Conservation (phyloP, 2,797 vertebrate species). For the Otolemur crassicaudatus region DNA sequence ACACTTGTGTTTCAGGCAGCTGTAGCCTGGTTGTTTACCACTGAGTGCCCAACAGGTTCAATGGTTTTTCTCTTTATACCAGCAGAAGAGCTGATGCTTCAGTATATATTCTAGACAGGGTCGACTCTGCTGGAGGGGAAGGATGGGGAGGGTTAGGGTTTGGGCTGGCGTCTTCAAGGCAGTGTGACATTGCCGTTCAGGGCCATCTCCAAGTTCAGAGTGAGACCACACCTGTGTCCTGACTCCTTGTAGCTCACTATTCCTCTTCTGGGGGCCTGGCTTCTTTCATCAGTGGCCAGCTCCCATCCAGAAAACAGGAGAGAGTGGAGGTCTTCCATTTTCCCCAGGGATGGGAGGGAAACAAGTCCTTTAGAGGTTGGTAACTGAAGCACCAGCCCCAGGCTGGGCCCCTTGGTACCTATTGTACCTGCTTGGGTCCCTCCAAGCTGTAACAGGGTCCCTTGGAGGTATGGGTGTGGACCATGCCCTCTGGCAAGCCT, state of each 20-base stretch:
- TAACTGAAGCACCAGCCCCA: background rate
- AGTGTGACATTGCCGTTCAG: too few relatives aligned
- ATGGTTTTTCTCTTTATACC: background rate
- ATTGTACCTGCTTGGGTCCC: accelerated
- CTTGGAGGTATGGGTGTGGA: background rate
- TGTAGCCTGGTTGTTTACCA: background rate
- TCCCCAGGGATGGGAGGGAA: background rate
- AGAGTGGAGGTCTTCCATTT: background rate
- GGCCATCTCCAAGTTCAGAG: background rate
- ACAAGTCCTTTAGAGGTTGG: background rate
- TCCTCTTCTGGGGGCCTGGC: background rate
- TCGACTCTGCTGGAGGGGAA: accelerated
- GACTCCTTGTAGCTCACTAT: background rate
- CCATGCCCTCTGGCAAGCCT: background rate
- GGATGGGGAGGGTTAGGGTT: background rate
- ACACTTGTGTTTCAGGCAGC: background rate
- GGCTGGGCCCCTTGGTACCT: background rate
- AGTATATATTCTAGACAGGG: background rate
- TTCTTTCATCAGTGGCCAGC: background rate
- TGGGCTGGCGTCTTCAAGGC: background rate
- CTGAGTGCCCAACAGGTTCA: background rate
- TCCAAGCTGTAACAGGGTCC: background rate
- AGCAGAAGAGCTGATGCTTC: background rate
- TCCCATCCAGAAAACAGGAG: background rate
- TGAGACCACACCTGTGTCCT: too few relatives aligned